Conservation (phyloP, 1,140 invertebrate species). For the Zelostemma sp. region DNA sequence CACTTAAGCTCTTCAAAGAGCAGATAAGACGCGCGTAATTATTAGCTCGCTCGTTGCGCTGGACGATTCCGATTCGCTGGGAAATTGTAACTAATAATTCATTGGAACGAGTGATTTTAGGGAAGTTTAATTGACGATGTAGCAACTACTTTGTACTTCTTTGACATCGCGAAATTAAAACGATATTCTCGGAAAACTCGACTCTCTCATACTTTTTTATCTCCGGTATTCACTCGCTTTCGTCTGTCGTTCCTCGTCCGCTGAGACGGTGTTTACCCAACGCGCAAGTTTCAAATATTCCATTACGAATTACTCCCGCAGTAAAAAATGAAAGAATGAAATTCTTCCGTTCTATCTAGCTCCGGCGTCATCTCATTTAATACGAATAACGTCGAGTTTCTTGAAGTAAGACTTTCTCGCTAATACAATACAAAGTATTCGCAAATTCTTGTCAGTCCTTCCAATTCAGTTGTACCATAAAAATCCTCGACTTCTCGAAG, state of each 20-base stretch:
- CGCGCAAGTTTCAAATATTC: conserved; percentile 53
- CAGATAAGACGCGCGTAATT: conserved; percentile 4
- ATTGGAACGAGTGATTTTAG: neutral
- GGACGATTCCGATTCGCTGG: neutral
- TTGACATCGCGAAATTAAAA: neutral
- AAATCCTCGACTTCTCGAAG: no score
- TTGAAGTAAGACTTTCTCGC: conserved; percentile 1
- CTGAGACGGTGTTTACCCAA: conserved; percentile 42
- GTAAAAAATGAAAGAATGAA: conserved; percentile 17
- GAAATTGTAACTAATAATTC: neutral
- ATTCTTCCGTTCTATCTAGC: conserved; percentile 15
- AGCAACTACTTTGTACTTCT: neutral
- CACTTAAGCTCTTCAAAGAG: conserved; percentile 33
- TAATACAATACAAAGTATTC: conserved; percentile 3
- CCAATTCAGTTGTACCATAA: neutral
- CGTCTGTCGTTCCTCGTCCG: conserved; percentile 1
- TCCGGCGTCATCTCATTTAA: conserved; percentile 3
- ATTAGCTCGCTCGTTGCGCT: neutral
- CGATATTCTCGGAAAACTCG: conserved; percentile 22
- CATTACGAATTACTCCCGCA: conserved; percentile 43
- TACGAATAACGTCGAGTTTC: neutral
- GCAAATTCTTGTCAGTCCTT: neutral
- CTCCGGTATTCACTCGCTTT: conserved; percentile 21
- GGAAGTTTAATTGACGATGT: no score
- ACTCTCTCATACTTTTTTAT: conserved; percentile 8